Base-by-base conservation (phyloP, 1,140 invertebrate genomes). In the Trichoplusia ni region DNA sequence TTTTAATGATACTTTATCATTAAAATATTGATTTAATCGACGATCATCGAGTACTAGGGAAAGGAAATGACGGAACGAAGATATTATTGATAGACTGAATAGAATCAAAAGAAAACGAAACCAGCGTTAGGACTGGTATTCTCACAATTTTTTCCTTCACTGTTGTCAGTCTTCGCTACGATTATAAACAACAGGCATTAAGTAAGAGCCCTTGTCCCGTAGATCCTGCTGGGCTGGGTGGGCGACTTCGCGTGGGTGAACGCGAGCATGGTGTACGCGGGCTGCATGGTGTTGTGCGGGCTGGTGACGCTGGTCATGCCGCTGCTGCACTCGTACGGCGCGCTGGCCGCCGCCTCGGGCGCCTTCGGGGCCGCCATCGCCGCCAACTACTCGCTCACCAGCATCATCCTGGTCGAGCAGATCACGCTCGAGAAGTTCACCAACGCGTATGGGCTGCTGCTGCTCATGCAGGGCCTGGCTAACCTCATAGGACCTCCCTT, bases 401-500 rank as follows among this genome's bases (percentile, higher is more conserved):
- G 95, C 67, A 96, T 97, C 67, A 97, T 97, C 56, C 91, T 97
- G 19, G 96, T 97, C 14, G 95, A 97, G 77, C 89, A 97, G 66
- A 96, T 97, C 59, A 94, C 95, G 3, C 77, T 98, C 19, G 97
- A 98, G 69, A 92, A 95, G 75, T 97, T 99, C 77, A 96, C 97
- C 0, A 97, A 96, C 76, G 96, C 96, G 2, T 98, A 98, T 78
- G 97, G 97, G 7, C 90, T 98, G 59, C 84, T 98, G 27, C 89
- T 97, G 49, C 91, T 98, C 2, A 96, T 98, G 53, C 97, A 98
- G 86, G 97, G 97, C 2, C 87, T 98, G 29, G 96, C 96, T 0
- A 97, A 97, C 82, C 91, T 98, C 1, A 92, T 97, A 71, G 97
- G 97, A 23, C 96, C 97, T 37, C 96, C 97, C 7, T 79, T 98